These are phyloP conservation scores for Leptinotarsa undecemlineata DNA, from an alignment of 1,140 invertebrate genomes.

Conservation along the genomic window DNA sequence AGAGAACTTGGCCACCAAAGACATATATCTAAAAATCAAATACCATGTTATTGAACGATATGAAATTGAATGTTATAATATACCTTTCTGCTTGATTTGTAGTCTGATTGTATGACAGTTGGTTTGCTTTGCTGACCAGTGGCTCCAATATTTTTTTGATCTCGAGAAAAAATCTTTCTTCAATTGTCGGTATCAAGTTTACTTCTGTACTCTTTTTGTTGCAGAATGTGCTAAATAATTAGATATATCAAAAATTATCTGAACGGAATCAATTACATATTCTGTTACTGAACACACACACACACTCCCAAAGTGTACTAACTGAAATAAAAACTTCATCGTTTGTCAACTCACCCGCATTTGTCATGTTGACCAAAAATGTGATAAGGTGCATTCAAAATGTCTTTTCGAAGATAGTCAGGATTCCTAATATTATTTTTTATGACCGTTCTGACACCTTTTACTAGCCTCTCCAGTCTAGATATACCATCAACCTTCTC, in stretches of 20 bases:
- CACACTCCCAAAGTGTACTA: neutral
- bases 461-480: neutral
- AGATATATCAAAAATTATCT: conserved; percentile 11
- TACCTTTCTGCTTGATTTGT: conserved; percentile 3
- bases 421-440: conserved; percentile 17
- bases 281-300: neutral
- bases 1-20: conserved; percentile 1
- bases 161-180: conserved; percentile 2
- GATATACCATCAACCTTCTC: conserved; percentile 12
- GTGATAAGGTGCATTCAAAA: conserved; percentile 13
- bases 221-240: conserved; percentile 18
- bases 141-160: conserved; percentile 12
- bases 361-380: conserved; percentile 19
- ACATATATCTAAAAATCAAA: conserved; percentile 6
- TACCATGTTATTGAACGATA: neutral
- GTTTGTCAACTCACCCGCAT: conserved; percentile 6
- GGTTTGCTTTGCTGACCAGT: conserved; percentile 3
- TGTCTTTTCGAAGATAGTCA: neutral
- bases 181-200: conserved; percentile 14
- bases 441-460: conserved; percentile 5
- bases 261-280: conserved; percentile 8
- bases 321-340: conserved; percentile 8
- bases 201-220: neutral
- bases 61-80: neutral
- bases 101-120: neutral